These are phyloP conservation scores for Oceanodroma leucorhoa DNA, from an alignment of 2,797 vertebrate genomes.

Conservation along the genomic window DNA sequence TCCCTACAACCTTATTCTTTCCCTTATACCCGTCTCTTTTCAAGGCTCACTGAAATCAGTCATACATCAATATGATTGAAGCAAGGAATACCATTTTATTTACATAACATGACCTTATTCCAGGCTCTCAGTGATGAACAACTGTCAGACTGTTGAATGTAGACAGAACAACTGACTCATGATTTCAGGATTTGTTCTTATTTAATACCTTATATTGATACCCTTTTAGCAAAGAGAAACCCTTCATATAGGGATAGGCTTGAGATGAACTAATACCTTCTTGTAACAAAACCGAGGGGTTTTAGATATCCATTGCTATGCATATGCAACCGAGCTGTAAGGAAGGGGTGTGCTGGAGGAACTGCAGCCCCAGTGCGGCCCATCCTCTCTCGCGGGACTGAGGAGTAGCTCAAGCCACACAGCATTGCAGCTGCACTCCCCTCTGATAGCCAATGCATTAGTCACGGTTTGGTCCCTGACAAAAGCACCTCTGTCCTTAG, in stretches of 20 bases:
- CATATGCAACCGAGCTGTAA: not conserved
- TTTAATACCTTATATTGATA: not conserved
- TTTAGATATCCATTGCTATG: not conserved
- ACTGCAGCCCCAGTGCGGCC: rapidly evolving
- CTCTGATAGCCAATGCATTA: not conserved
- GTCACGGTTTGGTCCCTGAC: not conserved
- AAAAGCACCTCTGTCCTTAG: not conserved
- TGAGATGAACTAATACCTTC: not conserved
- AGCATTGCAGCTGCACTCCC: rapidly evolving
- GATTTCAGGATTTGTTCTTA: not conserved
- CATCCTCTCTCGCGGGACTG: rapidly evolving
- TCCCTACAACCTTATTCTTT: not conserved
- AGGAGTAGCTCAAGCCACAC: not conserved
- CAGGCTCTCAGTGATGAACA: not conserved
- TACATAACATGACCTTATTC: not conserved
- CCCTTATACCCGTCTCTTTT: not conserved
- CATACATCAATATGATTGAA: not conserved
- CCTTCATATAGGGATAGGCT: not conserved
- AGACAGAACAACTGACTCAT: not conserved
- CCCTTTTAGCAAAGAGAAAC: not conserved
- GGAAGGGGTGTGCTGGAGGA: not conserved
- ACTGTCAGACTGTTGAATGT: not conserved
- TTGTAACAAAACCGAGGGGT: not conserved
- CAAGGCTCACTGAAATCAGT: not conserved
- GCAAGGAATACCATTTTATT: not conserved